phyloP scores from a whole-genome alignment of 2,113 vertebrate genomes.

The Mohoua ochrocephala region DNA sequence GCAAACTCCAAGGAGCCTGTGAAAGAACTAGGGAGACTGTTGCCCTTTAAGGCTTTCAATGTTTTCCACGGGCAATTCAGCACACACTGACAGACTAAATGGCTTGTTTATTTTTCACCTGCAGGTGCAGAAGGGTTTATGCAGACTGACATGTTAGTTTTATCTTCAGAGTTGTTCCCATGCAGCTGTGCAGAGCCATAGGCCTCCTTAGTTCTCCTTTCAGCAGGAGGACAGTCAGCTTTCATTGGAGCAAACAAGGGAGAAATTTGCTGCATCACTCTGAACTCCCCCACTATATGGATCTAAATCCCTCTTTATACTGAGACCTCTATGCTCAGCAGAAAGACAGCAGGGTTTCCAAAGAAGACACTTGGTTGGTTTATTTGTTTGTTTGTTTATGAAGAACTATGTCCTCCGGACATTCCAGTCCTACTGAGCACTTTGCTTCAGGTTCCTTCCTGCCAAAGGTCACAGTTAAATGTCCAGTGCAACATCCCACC shows the following conservation, averaged over 20 bases:
- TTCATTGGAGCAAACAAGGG: neutral
- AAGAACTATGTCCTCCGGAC: constrained; percentile 5
- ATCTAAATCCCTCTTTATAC: neutral
- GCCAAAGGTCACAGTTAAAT: constrained; percentile 13
- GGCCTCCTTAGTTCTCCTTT: neutral
- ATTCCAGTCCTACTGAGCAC: neutral
- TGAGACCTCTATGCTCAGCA: neutral
- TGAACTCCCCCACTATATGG: neutral
- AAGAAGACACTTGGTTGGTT: neutral
- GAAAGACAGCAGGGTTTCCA: constrained; percentile 15
- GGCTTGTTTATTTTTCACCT: neutral
- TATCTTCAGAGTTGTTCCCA: constrained; percentile 1
- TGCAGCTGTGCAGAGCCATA: neutral
- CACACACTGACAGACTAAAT: neutral
- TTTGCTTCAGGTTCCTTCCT: constrained; percentile 8
- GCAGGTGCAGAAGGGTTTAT: neutral
- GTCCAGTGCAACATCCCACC: neutral
- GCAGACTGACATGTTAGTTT: neutral
- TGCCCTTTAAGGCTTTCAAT: neutral
- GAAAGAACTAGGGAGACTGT: neutral
- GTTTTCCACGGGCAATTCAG: neutral
- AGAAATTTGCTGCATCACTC: neutral
- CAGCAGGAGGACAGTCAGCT: neutral
- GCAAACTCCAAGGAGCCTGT: neutral
- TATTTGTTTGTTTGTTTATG: constrained; percentile 20